Base-by-base conservation (phyloP, 2,113 vertebrate species). In the Mobula hypostoma region DNA sequence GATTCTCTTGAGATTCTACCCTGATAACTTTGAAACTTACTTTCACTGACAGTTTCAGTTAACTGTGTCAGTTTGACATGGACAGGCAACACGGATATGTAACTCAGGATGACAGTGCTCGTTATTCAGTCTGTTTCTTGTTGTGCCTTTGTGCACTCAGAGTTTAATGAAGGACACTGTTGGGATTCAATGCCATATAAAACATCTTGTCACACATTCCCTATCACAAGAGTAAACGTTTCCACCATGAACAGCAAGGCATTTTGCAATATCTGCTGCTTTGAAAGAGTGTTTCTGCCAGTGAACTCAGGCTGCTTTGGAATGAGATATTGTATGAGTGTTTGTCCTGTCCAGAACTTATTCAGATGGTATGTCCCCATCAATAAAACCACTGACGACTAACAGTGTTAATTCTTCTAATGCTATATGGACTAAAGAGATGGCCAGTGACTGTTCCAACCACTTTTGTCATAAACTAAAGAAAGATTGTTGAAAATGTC, bases 121-220 rank as follows among this genome's bases (percentile, higher is more conserved):
- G 85, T 17, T 32, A 66, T 90, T 36, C 85, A 90, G n/a, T 32
- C 29, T 66, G 36, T 32, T 90, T 29, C 85, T 90, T 66, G 29
- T 61, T 32, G 61, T 90, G n/a, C 29, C 14, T 19, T n/a, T 32
- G 66, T 32, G 32, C 61, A 32, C 61, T 66, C 85, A 90, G 61
- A 90, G 85, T 61, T 66, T 90, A 63, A 90, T n/a, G 85, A 68
- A 90, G 29, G 85, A 63, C 29, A 90, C 61, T 17, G 24, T 90
- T 14, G 68, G n/a, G 32, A 29, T 66, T 90, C 61, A 32, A 29
- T 90, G 29, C 8, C 61, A 36, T 29, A 68, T 90, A 32, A 32
- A 66, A 90, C n/a, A 32, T 68, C 61, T 32, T 14, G 66, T 90
- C 61, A 90, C 61, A 32, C 61, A 32, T n/a, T n/a, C 58, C 19